Percentiles rank a stretch among this genome's conserved stretches.
Evolutionary conservation across 2,797 vertebrate species (phyloP).

Genomic region (Sylvilagus floridanus): DNA sequence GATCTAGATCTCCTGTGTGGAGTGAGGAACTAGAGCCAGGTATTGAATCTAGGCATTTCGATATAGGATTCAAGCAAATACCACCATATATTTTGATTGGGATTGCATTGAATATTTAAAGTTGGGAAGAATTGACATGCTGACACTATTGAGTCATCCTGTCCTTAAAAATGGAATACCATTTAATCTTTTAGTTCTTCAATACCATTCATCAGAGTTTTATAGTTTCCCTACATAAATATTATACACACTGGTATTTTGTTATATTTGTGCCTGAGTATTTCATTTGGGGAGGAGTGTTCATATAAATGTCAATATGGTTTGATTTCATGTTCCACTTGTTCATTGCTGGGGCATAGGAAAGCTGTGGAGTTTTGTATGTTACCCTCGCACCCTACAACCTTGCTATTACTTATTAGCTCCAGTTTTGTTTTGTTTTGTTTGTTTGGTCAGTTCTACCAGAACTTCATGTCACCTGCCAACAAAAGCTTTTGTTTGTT

Average conservation of each 20-base stretch:
- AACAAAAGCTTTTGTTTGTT: not conserved
- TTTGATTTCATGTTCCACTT: constrained; percentile 2
- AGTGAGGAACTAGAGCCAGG: no score
- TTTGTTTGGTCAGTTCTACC: not conserved
- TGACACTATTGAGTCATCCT: not conserved
- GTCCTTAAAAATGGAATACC: not conserved
- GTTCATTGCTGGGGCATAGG: not conserved
- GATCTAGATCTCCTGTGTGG: no score
- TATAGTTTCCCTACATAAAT: not conserved
- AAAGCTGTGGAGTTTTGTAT: not conserved
- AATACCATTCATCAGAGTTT: not conserved
- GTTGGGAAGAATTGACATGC: not conserved
- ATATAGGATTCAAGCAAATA: no score
- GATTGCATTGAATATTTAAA: not conserved
- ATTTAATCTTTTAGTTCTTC: not conserved
- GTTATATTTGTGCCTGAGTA: not conserved
- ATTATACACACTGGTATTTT: not conserved
- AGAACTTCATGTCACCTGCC: not conserved
- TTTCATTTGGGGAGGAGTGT: not conserved
- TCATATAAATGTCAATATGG: not conserved
- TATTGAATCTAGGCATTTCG: no score
- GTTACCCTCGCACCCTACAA: not conserved
- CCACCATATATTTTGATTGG: not conserved
- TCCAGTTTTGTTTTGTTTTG: not conserved
- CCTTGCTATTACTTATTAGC: not conserved